Evolutionary conservation across 2,113 vertebrate genomes (phyloP).

Genomic region (Spea multiplicata): DNA sequence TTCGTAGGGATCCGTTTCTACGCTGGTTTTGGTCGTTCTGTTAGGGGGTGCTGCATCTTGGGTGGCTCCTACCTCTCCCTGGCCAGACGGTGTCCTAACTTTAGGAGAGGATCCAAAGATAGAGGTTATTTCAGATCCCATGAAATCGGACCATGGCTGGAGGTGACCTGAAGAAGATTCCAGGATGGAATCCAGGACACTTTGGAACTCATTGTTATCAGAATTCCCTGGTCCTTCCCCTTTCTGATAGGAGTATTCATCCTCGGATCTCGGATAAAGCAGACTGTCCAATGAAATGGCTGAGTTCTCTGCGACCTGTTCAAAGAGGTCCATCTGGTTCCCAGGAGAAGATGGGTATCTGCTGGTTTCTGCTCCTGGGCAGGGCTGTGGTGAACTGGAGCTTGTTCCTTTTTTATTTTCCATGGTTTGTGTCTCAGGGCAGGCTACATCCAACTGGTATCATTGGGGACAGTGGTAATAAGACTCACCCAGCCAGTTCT

Average conservation of each 20-base stretch:
- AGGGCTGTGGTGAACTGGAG: constrained; percentile 49
- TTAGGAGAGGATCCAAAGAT: not conserved
- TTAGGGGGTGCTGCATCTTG: not conserved
- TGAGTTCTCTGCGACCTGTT: constrained; percentile 22
- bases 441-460: not conserved
- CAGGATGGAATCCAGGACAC: constrained; percentile 66
- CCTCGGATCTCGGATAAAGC: constrained; percentile 54
- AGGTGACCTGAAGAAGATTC: constrained; percentile 48
- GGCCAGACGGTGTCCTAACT: constrained; percentile 9
- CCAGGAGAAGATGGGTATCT: constrained; percentile 26
- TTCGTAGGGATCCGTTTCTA: constrained; percentile 25
- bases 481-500: too few relatives aligned
- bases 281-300: constrained; percentile 59
- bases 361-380: constrained; percentile 38
- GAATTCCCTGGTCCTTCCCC: constrained; percentile 43
- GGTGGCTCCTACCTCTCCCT: too few relatives aligned
- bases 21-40: not conserved
- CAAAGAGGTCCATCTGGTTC: constrained; percentile 39
- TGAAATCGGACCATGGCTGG: constrained; percentile 62
- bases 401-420: constrained; percentile 59
- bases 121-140: constrained; percentile 49
- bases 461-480: not conserved
- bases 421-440: constrained; percentile 48
- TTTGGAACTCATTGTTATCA: constrained; percentile 62
- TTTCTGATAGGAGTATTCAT: constrained; percentile 48